Conservation (phyloP, 1,140 invertebrate species). For the silkworm (Bombyx mori) region DNA sequence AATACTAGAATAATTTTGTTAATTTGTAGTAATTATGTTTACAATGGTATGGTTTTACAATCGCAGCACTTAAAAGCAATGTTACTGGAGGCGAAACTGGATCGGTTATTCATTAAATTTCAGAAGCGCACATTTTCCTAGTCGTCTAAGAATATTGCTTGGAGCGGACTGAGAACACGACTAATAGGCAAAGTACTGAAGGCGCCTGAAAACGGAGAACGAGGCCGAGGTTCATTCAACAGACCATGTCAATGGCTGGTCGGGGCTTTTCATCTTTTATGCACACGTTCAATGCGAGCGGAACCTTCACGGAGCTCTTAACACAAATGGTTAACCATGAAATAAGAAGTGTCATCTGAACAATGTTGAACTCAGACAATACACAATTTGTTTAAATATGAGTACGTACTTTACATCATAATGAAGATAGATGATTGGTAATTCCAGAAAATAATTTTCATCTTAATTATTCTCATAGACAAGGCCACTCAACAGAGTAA, state of each 20-base stretch:
- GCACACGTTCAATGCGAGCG: conserved; percentile 13
- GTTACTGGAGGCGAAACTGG: not conserved
- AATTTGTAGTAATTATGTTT: conserved; percentile 26
- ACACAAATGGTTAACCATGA: conserved; percentile 11
- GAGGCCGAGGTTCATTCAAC: conserved; percentile 51
- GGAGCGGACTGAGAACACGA: conserved; percentile 5
- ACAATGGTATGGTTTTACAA: conserved; percentile 59
- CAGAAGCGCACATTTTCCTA: conserved; percentile 13
- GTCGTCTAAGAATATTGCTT: conserved; percentile 9
- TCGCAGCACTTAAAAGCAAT: conserved; percentile 1
- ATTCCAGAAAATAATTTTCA: too few relatives aligned
- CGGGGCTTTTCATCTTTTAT: conserved; percentile 43
- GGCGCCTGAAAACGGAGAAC: conserved; percentile 39
- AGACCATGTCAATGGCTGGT: conserved; percentile 44
- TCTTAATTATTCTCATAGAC: too few relatives aligned
- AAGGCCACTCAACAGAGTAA: too few relatives aligned
- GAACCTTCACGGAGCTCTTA: conserved; percentile 13
- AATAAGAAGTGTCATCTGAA: conserved; percentile 9
- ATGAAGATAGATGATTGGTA: too few relatives aligned
- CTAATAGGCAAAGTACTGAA: conserved; percentile 22
- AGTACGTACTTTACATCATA: too few relatives aligned
- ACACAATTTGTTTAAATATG: too few relatives aligned
- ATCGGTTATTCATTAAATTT: too few relatives aligned
- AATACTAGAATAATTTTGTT: too few relatives aligned
- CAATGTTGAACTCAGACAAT: not conserved